Base-by-base conservation (phyloP, 2,888 invertebrate species). In the Diloba caeruleocephala region DNA sequence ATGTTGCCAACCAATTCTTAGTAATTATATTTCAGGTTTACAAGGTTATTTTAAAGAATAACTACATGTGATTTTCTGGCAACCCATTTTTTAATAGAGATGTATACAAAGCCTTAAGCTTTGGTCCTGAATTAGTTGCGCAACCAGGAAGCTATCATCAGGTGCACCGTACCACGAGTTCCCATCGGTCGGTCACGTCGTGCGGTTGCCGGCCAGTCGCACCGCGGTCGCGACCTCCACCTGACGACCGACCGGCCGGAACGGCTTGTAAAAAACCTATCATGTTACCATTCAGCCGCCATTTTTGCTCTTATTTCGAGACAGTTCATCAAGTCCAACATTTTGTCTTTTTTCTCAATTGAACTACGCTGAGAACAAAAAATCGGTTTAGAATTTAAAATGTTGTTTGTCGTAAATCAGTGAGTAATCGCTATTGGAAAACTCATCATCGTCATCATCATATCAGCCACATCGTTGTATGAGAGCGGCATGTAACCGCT, bases 121-220 rank as follows among this genome's bases (percentile, higher is more conserved):
- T 21, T 36, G 36, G 31, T 66, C 50, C 67, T 56, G 48, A 50
- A 31, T 50, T 53, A 54, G 52, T 62, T 72, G 54, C 39, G 42
- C 66, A 66, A 68, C 74, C 81, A 84, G 87, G 86, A 87, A 87
- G 75, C 61, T 57, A 81, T 81, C 74, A 74, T 69, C 69, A 72
- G 72, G 72, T 71, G 75, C 72, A 73, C 69, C 72, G 72, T 71
- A 68, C 61, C 70, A 62, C 57, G 53, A 66, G 78, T 88, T 84
- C 87, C 84, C 87, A 87, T 72, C 78, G 74, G 66, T 71, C 75
- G 76, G 87, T 85, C 88, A 88, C 88, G 88, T 89, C 76, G 65
- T 78, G 75, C 70, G 70, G 52, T 65, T 37, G 69, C 57, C 60
- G 33, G 39, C 64, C 63, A 32, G 58, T 36, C 58, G 58, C 49